phyloP scores from a whole-genome alignment of 2,797 vertebrate species.

The Chaenodraco wilsoni region DNA sequence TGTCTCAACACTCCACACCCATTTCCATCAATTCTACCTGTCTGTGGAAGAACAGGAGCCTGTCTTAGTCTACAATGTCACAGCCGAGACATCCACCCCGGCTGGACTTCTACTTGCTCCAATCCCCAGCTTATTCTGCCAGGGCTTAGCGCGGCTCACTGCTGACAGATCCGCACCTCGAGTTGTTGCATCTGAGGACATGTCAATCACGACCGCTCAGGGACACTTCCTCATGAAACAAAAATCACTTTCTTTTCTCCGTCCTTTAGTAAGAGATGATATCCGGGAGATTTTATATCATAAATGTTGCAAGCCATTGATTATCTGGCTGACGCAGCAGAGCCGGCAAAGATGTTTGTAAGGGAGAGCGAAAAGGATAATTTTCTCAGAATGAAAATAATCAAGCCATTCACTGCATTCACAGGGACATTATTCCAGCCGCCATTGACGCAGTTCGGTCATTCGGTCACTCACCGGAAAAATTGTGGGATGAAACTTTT shows the following conservation, averaged over 20 bases:
- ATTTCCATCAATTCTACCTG: constrained; percentile 81
- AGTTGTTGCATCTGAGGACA: constrained; percentile 63
- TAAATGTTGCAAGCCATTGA: constrained; percentile 51
- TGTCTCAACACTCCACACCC: constrained; percentile 69
- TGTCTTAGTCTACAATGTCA: constrained; percentile 77
- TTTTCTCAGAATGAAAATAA: constrained; percentile 66
- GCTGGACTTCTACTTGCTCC: constrained; percentile 70
- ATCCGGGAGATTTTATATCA: constrained; percentile 23
- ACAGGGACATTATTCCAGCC: constrained; percentile 45
- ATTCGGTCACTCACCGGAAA: constrained; percentile 65
- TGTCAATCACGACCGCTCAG: constrained; percentile 63
- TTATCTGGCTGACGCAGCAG: constrained; percentile 55
- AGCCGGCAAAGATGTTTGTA: constrained; percentile 62
- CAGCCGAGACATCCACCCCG: constrained; percentile 64
- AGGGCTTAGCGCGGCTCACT: constrained; percentile 64
- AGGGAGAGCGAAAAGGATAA: constrained; percentile 15
- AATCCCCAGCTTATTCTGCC: constrained; percentile 62
- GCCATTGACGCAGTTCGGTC: constrained; percentile 51
- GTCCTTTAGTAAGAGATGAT: constrained; percentile 21
- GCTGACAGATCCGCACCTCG: constrained; percentile 70
- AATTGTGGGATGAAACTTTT: constrained; percentile 62
- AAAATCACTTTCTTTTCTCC: constrained; percentile 38
- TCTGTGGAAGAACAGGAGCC: constrained; percentile 64
- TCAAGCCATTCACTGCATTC: constrained; percentile 49
- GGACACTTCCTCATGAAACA: constrained; percentile 56